Base-by-base conservation (phyloP, 2,888 invertebrate species). In the Watsonalla binaria region DNA sequence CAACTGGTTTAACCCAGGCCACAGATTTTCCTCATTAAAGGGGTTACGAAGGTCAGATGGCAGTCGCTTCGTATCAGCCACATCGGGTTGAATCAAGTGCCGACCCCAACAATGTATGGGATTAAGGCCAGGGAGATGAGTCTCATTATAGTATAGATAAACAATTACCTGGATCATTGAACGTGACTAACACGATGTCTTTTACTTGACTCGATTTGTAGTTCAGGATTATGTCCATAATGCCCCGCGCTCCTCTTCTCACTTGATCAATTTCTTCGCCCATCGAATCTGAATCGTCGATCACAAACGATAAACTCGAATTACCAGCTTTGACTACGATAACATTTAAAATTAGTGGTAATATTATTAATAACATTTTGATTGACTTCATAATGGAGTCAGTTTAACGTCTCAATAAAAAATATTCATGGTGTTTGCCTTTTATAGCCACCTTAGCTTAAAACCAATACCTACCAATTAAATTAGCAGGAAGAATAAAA, bases 221-320 rank as follows among this genome's bases (percentile, higher is more conserved):
- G 8, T 57, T 54, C 5, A 68, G 56, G 0, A 75, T 67, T 7
- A 62, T 53, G 37, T 77, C 35, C 52, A 72, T 59, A 6, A 78
- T 72, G 0, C 35, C 51, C 11, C 62, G 54, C 0, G 65, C 66
- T 37, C 61, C 67, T 0, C 5, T 5, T 54, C 39, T 69, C 0
- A 78, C 71, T 53, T 68, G 59, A 0, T 0, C 0, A 42, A 78
- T 74, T 5, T 69, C 72, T 24, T 66, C 37, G 0, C 0, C 0
- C 77, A 78, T 76, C 5, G 77, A 77, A 0, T 0, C 0, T 0
- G 77, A 72, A 34, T 74, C 63, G 24, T 78, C 78, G 50, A 78
- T 76, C 0, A 71, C 68, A 51, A 74, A 74, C 0, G 70, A 65
- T 48, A 76, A 59, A 54, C 69, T 66, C 9, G 62, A 61, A 5